Evolutionary conservation across 2,113 vertebrate genomes (phyloP).

Genomic region (Brevimyrus niger): DNA sequence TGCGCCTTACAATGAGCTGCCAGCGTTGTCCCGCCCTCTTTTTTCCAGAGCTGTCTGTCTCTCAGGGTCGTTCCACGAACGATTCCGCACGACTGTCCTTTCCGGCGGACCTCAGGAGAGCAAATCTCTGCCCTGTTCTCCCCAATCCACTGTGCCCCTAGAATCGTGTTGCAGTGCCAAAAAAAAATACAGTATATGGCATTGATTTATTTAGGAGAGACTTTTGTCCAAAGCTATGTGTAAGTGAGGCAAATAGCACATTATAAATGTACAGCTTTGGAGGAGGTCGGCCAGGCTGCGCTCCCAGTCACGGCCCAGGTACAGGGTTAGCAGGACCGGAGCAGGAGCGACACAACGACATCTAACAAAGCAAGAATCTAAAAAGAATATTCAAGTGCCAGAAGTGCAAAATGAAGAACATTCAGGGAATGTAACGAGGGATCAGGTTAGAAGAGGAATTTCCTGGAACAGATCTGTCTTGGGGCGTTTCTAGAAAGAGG

Average conservation of each 20-base stretch:
- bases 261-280: background rate
- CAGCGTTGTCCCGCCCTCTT: background rate
- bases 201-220: background rate
- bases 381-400: background rate
- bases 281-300: background rate
- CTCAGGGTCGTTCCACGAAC: constrained; percentile 59
- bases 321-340: background rate
- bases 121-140: constrained; percentile 69
- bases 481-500: background rate
- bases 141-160: constrained; percentile 75
- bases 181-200: background rate
- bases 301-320: background rate
- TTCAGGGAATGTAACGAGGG: background rate
- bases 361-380: background rate
- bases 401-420: background rate
- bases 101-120: constrained; percentile 79
- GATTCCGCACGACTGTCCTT: constrained; percentile 82
- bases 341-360: background rate
- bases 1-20: background rate
- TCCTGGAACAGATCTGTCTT: background rate
- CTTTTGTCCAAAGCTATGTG: background rate
- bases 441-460: background rate
- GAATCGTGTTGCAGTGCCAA: too few relatives aligned
- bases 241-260: background rate
- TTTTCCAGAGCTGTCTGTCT: constrained; percentile 46